Conservation (phyloP, 2,797 vertebrate genomes). For the Taeniopygia guttata region DNA sequence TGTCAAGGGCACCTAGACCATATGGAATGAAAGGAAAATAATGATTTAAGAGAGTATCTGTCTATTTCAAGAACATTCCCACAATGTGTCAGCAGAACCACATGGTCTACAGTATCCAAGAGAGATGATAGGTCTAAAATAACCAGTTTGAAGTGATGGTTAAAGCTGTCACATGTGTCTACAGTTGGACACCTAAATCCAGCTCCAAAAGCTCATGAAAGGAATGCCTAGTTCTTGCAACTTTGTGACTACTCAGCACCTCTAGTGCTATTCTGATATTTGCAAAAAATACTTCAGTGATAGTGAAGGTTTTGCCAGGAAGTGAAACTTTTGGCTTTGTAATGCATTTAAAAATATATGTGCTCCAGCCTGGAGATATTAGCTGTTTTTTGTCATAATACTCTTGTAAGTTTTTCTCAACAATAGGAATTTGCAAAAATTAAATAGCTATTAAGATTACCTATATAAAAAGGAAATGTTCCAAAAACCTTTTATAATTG, state of each 20-base stretch:
- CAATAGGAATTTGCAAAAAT: neutral
- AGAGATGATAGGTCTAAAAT: slow-evolving; percentile 43
- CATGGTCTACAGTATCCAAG: slow-evolving; percentile 5
- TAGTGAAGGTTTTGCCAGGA: neutral
- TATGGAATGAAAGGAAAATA: slow-evolving; percentile 60
- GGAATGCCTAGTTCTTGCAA: neutral
- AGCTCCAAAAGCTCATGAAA: neutral
- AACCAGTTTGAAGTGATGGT: neutral
- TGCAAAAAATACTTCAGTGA: neutral
- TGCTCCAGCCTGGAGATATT: neutral
- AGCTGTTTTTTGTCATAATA: neutral
- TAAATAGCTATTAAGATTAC: neutral
- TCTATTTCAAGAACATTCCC: slow-evolving; percentile 37
- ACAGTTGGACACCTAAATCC: neutral
- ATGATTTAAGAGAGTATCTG: slow-evolving; percentile 42
- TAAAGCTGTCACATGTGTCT: slow-evolving; percentile 14
- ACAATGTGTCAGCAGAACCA: slow-evolving; percentile 39
- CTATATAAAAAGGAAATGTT: neutral
- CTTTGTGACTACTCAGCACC: neutral
- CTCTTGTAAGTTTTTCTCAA: neutral
- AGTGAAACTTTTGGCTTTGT: neutral
- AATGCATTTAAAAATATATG: neutral
- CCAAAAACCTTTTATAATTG: neutral
- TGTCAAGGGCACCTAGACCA: slow-evolving; percentile 49
- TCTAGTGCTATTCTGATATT: neutral